A percentile compares a stretch with the other conserved stretches of the same genome.
phyloP scores from a whole-genome alignment of 2,797 vertebrate species.

The Rhinophrynus dorsalis region DNA sequence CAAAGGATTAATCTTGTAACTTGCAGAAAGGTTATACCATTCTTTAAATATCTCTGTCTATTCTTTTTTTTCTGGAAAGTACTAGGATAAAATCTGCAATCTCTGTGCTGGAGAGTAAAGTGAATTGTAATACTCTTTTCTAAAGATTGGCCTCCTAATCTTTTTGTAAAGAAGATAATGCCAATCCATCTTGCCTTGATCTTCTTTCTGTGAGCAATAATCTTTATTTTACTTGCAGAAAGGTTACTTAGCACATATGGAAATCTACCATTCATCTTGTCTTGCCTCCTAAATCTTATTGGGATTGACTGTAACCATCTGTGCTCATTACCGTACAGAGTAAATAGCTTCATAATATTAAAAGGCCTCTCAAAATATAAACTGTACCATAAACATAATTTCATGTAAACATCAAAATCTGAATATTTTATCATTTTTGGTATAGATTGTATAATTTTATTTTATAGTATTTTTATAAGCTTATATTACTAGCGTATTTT shows the following conservation, averaged over 20 bases:
- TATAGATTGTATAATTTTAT: too few species aligned
- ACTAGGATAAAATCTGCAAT: constrained; percentile 50
- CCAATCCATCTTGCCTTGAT: constrained; percentile 60
- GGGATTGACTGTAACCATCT: constrained; percentile 60
- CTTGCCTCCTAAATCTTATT: constrained; percentile 63
- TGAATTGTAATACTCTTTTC: constrained; percentile 57
- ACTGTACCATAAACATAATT: constrained; percentile 31
- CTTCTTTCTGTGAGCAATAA: constrained; percentile 63
- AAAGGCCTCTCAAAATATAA: constrained; percentile 39
- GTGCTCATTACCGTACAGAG: constrained; percentile 54
- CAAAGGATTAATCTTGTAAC: too few species aligned
- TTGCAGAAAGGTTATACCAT: too few species aligned
- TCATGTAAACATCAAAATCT: too few species aligned
- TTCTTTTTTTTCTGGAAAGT: constrained; percentile 7
- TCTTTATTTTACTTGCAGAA: constrained; percentile 60
- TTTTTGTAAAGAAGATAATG: constrained; percentile 62
- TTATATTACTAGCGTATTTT: too few species aligned
- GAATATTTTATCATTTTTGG: too few species aligned
- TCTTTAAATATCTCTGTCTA: too few species aligned
- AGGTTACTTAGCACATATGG: constrained; percentile 60
- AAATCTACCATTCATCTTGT: constrained; percentile 56
- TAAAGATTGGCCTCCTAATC: constrained; percentile 58
- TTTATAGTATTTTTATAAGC: too few species aligned
- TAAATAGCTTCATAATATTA: constrained; percentile 58
- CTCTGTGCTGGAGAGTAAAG: constrained; percentile 41